These are phyloP conservation scores for Heliconius himera DNA, from an alignment of 1,140 invertebrate genomes.

Conservation along the genomic window DNA sequence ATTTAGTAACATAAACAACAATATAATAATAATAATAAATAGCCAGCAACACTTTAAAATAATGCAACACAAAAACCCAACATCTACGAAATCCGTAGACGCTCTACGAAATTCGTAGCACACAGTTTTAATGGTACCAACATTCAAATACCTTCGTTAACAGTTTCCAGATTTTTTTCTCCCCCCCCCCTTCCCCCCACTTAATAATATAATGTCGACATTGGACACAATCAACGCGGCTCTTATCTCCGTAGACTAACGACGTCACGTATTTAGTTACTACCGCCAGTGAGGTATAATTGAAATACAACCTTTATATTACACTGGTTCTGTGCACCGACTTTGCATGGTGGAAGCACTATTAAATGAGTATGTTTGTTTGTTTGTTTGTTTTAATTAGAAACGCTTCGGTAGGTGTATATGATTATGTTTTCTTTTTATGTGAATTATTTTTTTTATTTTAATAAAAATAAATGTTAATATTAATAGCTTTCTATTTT, in stretches of 20 bases:
- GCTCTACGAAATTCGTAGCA: conserved; percentile 8
- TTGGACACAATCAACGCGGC: conserved; percentile 33
- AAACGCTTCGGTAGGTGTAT: not conserved
- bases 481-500: too few relatives aligned
- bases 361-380: not conserved
- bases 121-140: conserved; percentile 6
- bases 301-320: conserved; percentile 18
- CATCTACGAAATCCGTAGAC: not conserved
- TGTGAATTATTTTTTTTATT: not conserved
- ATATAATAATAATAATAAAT: not conserved
- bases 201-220: conserved; percentile 28
- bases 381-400: conserved; percentile 4
- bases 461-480: too few relatives aligned
- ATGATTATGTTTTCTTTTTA: not conserved
- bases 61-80: not conserved
- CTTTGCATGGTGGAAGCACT: not conserved
- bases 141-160: conserved; percentile 10
- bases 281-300: conserved; percentile 31
- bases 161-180: not conserved
- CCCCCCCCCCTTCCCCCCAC: not conserved
- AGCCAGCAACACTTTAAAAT: not conserved
- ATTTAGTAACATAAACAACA: not conserved
- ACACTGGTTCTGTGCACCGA: not conserved
- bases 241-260: conserved; percentile 52
- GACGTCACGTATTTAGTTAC: conserved; percentile 75